phyloP scores from a whole-genome alignment of 1,140 invertebrate species.

The Potamilus streckersoni region DNA sequence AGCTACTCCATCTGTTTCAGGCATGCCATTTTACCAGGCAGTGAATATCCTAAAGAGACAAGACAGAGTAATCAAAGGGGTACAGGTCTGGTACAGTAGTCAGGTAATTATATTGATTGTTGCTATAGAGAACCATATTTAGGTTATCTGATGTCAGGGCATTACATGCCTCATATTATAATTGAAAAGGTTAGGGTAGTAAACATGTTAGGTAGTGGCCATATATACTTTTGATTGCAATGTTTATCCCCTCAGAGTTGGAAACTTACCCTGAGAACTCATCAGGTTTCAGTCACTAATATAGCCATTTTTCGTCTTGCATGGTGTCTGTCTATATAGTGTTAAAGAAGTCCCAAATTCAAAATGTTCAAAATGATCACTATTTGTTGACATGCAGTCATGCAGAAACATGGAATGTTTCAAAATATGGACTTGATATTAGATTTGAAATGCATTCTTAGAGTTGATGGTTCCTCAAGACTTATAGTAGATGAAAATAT shows the following conservation, averaged over 20 bases:
- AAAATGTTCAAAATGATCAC: no score
- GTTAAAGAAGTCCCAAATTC: no score
- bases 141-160: not conserved
- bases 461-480: no score
- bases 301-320: not conserved
- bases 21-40: slow-evolving; percentile 98
- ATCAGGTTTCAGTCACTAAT: not conserved
- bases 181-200: not conserved
- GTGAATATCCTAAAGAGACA: slow-evolving; percentile 94
- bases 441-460: no score
- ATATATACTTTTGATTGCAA: not conserved
- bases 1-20: slow-evolving; percentile 73
- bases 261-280: no score
- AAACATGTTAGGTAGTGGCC: not conserved
- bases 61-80: slow-evolving; percentile 89
- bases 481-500: no score
- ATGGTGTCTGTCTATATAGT: not conserved
- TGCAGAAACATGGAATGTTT: no score
- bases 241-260: no score
- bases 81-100: slow-evolving; percentile 96
- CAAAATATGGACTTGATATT: no score
- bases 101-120: slow-evolving; percentile 75
- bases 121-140: not conserved
- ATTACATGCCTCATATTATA: not conserved
- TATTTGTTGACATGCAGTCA: no score